These are phyloP conservation scores for Drosophila grimshawi DNA, from an alignment of 1,140 invertebrate genomes.

Conservation along the genomic window DNA sequence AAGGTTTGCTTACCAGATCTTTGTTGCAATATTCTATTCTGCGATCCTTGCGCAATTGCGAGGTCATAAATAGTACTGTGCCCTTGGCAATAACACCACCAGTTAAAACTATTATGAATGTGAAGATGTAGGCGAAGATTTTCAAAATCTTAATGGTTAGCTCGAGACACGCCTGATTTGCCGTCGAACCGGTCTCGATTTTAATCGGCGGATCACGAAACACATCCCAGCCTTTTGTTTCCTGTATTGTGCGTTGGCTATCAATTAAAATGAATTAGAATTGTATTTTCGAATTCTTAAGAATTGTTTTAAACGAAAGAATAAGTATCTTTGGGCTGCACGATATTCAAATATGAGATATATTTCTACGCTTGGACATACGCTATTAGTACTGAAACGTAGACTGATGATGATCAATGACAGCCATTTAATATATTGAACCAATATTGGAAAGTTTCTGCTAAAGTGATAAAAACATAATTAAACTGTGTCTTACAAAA, in stretches of 20 bases:
- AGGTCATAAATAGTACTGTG: slow-evolving; percentile 95
- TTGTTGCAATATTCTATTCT: slow-evolving; percentile 92
- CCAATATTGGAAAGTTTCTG: no score
- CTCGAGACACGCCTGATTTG: slow-evolving; percentile 93
- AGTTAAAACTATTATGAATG: slow-evolving; percentile 92
- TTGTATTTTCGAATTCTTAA: not conserved
- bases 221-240: slow-evolving; percentile 98
- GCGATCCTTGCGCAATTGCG: slow-evolving; percentile 91
- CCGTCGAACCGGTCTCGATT: slow-evolving; percentile 94
- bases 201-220: slow-evolving; percentile 95
- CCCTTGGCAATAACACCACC: slow-evolving; percentile 94
- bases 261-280: slow-evolving; percentile 2
- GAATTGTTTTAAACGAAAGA: not conserved
- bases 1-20: slow-evolving; percentile 88
- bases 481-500: no score
- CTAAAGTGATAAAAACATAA: no score
- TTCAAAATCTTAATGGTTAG: slow-evolving; percentile 94
- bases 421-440: no score
- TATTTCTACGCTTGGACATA: no score
- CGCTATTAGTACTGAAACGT: no score
- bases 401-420: no score
- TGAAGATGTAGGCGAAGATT: slow-evolving; percentile 92
- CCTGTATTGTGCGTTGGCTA: slow-evolving; percentile 92
- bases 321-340: no score
- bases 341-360: no score